A percentile compares a stretch with the other conserved stretches of the same genome.
phyloP scores from a whole-genome alignment of 2,888 invertebrate species.

The Tenthredo distinguenda region DNA sequence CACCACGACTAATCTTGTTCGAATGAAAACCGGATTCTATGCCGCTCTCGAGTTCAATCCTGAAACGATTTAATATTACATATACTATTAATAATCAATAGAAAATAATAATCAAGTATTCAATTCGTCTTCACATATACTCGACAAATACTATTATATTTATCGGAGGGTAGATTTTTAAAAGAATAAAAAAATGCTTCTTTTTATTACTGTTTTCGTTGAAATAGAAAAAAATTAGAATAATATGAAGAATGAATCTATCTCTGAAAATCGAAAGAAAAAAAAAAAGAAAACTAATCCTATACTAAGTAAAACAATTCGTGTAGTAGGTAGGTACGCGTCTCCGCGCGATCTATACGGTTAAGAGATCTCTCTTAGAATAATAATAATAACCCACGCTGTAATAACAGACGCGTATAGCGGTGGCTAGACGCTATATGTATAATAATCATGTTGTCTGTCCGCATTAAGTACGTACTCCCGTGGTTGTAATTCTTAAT shows the following conservation, averaged over 20 bases:
- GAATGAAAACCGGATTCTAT: neutral
- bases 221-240: neutral
- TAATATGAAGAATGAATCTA: neutral
- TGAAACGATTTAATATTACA: neutral
- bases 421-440: conserved; percentile 5
- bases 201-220: no score
- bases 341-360: neutral
- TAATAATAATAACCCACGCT: conserved; percentile 19
- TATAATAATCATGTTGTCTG: conserved; percentile 51
- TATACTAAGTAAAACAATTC: neutral
- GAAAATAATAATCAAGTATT: neutral
- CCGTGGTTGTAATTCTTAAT: conserved; percentile 49
- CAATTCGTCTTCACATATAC: no score
- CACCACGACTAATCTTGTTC: neutral
- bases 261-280: neutral
- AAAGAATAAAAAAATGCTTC: no score
- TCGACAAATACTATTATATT: no score
- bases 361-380: conserved; percentile 23
- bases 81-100: neutral
- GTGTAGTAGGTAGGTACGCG: neutral
- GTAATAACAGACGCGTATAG: conserved; percentile 34
- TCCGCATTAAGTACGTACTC: conserved; percentile 45
- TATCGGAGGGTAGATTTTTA: no score
- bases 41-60: neutral
- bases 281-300: neutral